phyloP scores from a whole-genome alignment of 1,140 invertebrate species.

The Charaxes varanes region DNA sequence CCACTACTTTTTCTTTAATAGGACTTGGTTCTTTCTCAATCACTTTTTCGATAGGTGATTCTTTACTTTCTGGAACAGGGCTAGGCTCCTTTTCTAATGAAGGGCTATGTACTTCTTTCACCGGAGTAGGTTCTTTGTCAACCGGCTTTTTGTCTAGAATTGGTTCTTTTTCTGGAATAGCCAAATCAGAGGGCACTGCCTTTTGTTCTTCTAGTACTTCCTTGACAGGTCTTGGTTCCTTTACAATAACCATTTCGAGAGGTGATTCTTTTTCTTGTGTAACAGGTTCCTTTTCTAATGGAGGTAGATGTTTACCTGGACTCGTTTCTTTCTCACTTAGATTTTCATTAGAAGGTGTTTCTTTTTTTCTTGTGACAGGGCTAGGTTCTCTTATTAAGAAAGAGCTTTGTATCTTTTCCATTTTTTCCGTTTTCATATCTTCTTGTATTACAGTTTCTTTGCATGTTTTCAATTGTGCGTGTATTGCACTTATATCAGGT shows the following conservation, averaged over 20 bases:
- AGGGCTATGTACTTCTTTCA: constrained; percentile 10
- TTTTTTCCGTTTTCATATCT: not conserved
- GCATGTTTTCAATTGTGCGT: constrained; percentile 6
- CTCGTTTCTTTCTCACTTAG: constrained; percentile 7
- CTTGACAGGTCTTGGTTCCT: constrained; percentile 12
- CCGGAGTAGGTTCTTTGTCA: constrained; percentile 10
- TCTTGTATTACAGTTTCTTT: constrained; percentile 9
- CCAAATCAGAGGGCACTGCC: not conserved
- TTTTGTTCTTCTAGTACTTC: not conserved
- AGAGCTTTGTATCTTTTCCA: no score
- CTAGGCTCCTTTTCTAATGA: not conserved
- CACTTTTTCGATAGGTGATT: not conserved
- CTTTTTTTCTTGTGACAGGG: not conserved
- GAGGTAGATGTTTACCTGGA: no score
- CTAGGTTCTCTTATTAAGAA: no score
- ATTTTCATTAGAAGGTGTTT: not conserved
- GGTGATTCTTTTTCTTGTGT: no score
- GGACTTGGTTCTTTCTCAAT: constrained; percentile 14
- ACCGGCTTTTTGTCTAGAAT: constrained; percentile 2
- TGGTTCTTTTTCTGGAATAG: not conserved
- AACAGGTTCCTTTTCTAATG: no score
- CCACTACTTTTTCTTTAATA: constrained; percentile 6
- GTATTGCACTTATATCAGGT: constrained; percentile 8
- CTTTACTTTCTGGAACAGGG: not conserved
- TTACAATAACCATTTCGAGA: no score